phyloP scores from a whole-genome alignment of 2,113 vertebrate species.

The Pampusana beccarii region DNA sequence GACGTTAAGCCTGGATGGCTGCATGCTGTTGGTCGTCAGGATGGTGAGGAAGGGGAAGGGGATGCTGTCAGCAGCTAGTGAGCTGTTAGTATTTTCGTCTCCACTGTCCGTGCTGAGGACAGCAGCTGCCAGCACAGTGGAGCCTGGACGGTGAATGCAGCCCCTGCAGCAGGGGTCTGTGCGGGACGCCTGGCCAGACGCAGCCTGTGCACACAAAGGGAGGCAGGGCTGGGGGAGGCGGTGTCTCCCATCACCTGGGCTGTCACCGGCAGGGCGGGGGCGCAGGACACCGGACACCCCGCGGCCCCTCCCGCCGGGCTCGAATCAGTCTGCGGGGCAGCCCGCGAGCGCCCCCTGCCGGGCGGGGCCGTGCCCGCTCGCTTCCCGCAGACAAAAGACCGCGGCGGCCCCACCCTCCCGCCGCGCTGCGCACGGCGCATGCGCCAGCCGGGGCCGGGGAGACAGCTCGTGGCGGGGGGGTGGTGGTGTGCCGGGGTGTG shows the following conservation, averaged over 20 bases:
- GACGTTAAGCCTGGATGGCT: fast-evolving
- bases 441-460: background rate
- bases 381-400: background rate
- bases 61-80: background rate
- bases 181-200: fast-evolving
- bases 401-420: background rate
- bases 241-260: no score
- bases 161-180: fast-evolving
- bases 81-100: background rate
- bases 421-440: background rate
- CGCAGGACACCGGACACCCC: no score
- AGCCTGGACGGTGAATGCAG: no score
- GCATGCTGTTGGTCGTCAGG: background rate
- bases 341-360: background rate
- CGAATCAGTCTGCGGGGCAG: no score
- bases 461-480: background rate
- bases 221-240: no score
- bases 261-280: no score
- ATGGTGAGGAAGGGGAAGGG: background rate
- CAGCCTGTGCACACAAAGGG: background rate
- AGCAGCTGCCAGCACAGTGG: fast-evolving
- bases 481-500: no score
- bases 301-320: no score
- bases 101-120: fast-evolving
- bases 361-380: background rate